Base-by-base conservation (phyloP, 2,888 invertebrate genomes). In the Scrobipalpa atriplicella region DNA sequence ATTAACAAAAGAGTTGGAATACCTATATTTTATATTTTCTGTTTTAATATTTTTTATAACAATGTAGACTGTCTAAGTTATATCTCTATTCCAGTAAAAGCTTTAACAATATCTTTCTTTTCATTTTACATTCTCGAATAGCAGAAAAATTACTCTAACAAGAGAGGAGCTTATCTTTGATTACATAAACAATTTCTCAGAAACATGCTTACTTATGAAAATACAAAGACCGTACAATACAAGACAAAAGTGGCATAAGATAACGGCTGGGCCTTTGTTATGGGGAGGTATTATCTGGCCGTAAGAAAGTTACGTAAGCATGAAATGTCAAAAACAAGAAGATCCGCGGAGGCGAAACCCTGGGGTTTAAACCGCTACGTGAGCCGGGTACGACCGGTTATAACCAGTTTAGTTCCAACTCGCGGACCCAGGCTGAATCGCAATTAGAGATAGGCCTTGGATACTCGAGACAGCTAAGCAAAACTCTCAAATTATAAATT, bases 301-400 rank as follows among this genome's bases (percentile, higher is more conserved):
- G 63, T 69, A 70, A 77, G 75, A 75, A 74, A 74, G 78, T 83
- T 82, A 76, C 75, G 76, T 78, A 78, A 80, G 78, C 79, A 78
- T 78, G 82, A 83, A 80, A 84, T 78, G 83, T 86, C 86, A 86
- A 86, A 86, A 88, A 86, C 82, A 89, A 86, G 81, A 81, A 83
- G 83, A 87, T 84, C 83, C 79, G 76, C 68, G 74, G 80, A 81
- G 83, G 79, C 80, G 79, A 79, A 84, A 73, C 85, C 83, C 81
- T 74, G 78, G 83, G 85, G 80, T 77, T 79, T 80, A 81, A 79
- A 78, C 76, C 73, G 75, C 70, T 82, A 89, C 89, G 89, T 89
- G 89, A 81, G 78, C 78, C 73, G 87, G 77, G 77, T 85, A 80
- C 83, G 73, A 74, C 73, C 78, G 80, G 78, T 85, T 79, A 82